Evolutionary conservation across 92 coral and sea anemone genomes (phyloP), one percentile per base, ranked within the genome.

Genomic region (Chrysogorgia sp.): DNA sequence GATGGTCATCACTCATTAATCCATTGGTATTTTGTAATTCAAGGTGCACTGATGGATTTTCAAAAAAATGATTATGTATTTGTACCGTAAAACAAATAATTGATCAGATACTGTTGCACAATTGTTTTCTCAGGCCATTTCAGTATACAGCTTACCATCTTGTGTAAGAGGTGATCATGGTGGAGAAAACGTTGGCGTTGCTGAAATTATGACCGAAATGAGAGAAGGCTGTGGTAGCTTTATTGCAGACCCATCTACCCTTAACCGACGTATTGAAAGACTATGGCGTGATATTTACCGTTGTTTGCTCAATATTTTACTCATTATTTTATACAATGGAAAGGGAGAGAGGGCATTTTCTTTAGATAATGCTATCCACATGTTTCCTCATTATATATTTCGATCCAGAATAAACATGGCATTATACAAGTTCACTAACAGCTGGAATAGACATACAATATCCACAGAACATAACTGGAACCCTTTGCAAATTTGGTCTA

Each of bases 231-330:
- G 84, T 41, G 87, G 90, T 25, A 82, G 79, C 37, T 81, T 17
- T 75, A 26, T 83, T 25, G 85, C 82, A 25, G 90, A 88, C 50
- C 40, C 85, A 41, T 87, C 88, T 14, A 78, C 83, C 33, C 63
- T 26, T 17, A 76, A 76, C 60, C 87, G 76, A 37, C 32, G 84
- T 58, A 84, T 78, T 10, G 84, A 84, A 56, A 49, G 84, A 22
- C 84, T 84, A 22, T 84, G 88, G 89, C 68, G 87, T 21, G 88
- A 84, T 28, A 86, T 88, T 19, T 84, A 84, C 67, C 37, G 90
- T 33, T 65, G 84, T 86, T 53, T 83, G 66, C 34, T 72, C 63
- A 52, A 74, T 83, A 22, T 87, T 77, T 53, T 87, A 87, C 58
- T 87, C 72, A 43, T 67, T 77, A 26, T 88, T 84, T 58, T 70